phyloP scores from a whole-genome alignment of 2,888 invertebrate species.

The Hydriomena furcata region DNA sequence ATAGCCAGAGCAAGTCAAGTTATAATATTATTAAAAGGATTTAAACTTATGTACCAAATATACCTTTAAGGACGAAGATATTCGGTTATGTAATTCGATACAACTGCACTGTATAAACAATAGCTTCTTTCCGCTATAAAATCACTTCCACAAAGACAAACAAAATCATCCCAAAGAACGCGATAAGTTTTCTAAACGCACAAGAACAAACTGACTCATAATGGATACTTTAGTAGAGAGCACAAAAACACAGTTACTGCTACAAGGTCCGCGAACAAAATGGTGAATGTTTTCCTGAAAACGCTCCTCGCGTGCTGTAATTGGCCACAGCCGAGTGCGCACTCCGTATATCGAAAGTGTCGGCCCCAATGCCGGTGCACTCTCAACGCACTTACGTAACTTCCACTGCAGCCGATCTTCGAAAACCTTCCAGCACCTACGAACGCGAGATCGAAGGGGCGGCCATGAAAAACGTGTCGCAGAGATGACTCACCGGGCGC shows the following conservation, averaged over 20 bases:
- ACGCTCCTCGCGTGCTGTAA: constrained; percentile 72
- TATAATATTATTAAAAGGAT: not conserved
- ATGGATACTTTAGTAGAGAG: constrained; percentile 36
- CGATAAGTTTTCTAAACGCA: constrained; percentile 38
- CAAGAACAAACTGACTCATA: constrained; percentile 50
- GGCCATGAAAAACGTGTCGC: constrained; percentile 80
- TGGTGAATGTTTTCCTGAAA: constrained; percentile 81
- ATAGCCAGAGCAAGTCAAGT: no score
- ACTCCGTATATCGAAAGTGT: constrained; percentile 65
- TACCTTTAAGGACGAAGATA: constrained; percentile 15
- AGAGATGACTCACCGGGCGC: constrained; percentile 78
- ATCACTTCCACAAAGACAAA: constrained; percentile 64
- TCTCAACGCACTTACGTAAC: constrained; percentile 75
- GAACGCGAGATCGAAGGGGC: constrained; percentile 64
- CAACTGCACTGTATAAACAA: constrained; percentile 46
- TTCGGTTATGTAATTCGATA: constrained; percentile 42
- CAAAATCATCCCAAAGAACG: constrained; percentile 43
- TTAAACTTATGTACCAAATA: constrained; percentile 24
- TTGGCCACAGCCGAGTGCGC: constrained; percentile 70
- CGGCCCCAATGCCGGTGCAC: constrained; percentile 67
- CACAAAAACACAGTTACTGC: constrained; percentile 55
- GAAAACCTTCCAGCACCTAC: constrained; percentile 48
- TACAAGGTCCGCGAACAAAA: constrained; percentile 68
- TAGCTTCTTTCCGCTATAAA: constrained; percentile 32
- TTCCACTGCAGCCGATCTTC: constrained; percentile 70